These are phyloP conservation scores for Altica lythri DNA, from an alignment of 2,888 invertebrate species.

Conservation along the genomic window DNA sequence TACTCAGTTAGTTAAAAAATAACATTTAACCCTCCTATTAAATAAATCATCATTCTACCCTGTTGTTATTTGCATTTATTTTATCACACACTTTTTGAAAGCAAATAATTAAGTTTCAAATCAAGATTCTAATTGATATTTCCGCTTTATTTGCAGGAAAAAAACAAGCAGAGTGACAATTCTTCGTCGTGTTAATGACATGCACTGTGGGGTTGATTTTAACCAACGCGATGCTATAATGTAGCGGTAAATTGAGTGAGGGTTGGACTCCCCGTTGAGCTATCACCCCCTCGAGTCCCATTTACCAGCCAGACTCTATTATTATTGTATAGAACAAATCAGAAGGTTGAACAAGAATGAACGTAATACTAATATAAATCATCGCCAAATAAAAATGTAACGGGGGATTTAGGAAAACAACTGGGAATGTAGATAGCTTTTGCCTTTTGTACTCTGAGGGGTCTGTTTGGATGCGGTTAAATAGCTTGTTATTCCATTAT, in stretches of 20 bases:
- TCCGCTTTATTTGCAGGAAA: background rate
- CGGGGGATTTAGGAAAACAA: conserved; percentile 39
- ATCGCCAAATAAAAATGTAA: conserved; percentile 55
- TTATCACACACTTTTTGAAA: too few relatives aligned
- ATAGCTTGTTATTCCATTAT: conserved; percentile 38
- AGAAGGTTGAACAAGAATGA: conserved; percentile 57
- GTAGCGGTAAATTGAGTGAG: conserved; percentile 58
- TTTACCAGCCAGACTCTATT: conserved; percentile 59
- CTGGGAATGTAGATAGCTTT: conserved; percentile 31
- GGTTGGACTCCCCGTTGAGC: conserved; percentile 50
- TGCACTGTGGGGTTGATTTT: conserved; percentile 47
- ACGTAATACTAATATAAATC: conserved; percentile 58
- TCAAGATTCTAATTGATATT: conserved; percentile 2
- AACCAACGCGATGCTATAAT: conserved; percentile 57
- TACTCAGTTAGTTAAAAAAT: too few relatives aligned
- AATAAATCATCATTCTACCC: too few relatives aligned
- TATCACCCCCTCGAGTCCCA: conserved; percentile 58
- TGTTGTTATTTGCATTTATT: too few relatives aligned
- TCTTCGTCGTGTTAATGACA: conserved; percentile 40
- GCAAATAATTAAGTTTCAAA: conserved; percentile 1
- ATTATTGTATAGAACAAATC: conserved; percentile 60
- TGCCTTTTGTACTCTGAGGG: conserved; percentile 21
- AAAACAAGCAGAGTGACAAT: conserved; percentile 11
- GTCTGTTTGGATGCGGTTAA: conserved; percentile 39
- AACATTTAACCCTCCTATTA: too few relatives aligned